Conservation (phyloP, 2,113 vertebrate species). For the Zapornia atra region DNA sequence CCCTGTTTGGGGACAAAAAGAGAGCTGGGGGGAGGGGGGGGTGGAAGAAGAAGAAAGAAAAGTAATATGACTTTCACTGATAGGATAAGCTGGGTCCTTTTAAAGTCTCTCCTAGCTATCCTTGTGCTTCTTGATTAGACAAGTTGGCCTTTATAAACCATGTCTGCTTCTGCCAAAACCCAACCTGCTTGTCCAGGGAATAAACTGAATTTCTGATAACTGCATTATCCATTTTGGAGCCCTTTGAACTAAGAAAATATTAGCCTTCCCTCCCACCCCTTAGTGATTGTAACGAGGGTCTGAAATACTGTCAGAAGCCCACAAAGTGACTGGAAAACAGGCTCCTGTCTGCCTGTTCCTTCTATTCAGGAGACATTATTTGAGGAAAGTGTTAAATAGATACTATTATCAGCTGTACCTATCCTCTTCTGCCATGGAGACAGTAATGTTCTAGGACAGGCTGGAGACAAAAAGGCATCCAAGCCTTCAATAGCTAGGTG, state of each 20-base stretch:
- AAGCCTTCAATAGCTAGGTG: background rate
- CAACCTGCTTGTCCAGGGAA: background rate
- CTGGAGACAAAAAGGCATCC: constrained; percentile 29
- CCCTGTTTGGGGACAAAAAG: background rate
- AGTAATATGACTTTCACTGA: background rate
- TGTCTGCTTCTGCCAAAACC: background rate
- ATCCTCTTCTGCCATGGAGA: background rate
- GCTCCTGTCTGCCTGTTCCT: background rate
- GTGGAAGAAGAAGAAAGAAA: background rate
- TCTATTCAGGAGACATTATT: background rate
- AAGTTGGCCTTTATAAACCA: background rate
- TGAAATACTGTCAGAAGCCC: background rate
- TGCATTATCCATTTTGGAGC: background rate
- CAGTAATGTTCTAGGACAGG: background rate
- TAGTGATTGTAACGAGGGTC: background rate
- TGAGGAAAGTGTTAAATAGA: constrained; percentile 8
- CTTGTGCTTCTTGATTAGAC: background rate
- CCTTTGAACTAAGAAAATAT: constrained; percentile 44
- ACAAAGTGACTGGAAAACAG: background rate
- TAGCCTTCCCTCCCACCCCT: background rate
- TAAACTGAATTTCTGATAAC: constrained; percentile 48
- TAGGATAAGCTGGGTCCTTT: background rate
- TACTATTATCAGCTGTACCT: constrained; percentile 22
- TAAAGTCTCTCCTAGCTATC: background rate
- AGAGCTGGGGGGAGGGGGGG: too few relatives aligned